Percentiles rank a stretch among this genome's conserved stretches.
These are phyloP conservation scores for Leucosticte australis DNA, from an alignment of 2,113 vertebrate species.

Conservation along the genomic window DNA sequence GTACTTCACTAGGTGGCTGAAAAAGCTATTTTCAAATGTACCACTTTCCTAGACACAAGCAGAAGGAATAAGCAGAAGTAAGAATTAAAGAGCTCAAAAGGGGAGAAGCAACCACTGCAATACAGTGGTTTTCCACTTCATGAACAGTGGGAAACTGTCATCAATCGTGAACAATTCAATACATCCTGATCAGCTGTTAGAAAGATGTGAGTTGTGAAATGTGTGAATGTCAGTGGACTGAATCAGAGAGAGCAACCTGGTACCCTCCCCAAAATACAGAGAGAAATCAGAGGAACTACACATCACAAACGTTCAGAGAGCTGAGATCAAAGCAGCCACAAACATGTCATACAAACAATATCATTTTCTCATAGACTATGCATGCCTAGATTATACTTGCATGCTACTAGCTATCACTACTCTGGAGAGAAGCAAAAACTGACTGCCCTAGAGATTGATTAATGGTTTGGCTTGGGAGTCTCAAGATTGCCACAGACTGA, in stretches of 20 bases:
- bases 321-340: background rate
- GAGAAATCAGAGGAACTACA: background rate
- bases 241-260: background rate
- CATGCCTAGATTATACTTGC: background rate
- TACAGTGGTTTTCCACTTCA: background rate
- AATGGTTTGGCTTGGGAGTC: background rate
- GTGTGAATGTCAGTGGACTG: background rate
- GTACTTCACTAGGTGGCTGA: background rate
- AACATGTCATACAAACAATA: background rate
- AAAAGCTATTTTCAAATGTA: background rate
- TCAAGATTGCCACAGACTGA: background rate
- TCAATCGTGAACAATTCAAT: background rate
- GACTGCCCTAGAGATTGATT: background rate
- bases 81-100: background rate
- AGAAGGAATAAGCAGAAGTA: background rate
- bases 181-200: background rate
- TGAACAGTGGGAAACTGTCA: background rate
- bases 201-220: background rate
- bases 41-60: background rate
- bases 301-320: background rate
- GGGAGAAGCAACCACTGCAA: background rate
- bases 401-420: background rate
- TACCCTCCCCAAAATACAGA: background rate
- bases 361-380: background rate
- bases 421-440: background rate